Conservation (phyloP, 1,140 invertebrate species). For the Nephotettix cincticeps region DNA sequence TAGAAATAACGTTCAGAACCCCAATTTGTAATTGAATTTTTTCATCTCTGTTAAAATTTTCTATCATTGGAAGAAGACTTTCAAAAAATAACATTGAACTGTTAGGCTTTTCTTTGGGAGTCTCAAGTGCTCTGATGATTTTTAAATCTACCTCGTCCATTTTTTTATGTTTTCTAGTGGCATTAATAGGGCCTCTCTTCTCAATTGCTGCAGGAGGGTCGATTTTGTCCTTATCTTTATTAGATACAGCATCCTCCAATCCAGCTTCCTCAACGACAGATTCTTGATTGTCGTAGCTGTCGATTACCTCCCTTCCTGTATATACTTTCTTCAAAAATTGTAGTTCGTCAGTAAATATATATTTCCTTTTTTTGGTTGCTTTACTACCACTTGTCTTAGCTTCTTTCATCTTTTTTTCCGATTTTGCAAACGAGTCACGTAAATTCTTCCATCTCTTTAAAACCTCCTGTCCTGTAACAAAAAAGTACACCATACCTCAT, state of each 20-base stretch:
- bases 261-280: background rate
- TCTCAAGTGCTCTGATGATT: background rate
- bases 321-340: slow-evolving; percentile 4
- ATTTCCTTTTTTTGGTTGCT: background rate
- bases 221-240: no score
- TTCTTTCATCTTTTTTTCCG: slow-evolving; percentile 23
- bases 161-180: background rate
- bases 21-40: background rate
- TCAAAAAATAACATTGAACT: background rate
- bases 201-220: background rate
- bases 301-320: background rate
- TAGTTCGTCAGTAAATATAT: background rate
- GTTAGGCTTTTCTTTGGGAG: background rate
- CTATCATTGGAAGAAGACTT: background rate
- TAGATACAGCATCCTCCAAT: background rate
- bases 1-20: background rate
- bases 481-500: background rate
- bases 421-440: slow-evolving; percentile 16
- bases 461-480: slow-evolving; percentile 21
- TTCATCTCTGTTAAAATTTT: background rate
- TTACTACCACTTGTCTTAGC: background rate
- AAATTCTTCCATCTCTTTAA: slow-evolving; percentile 15
- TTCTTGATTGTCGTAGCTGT: background rate
- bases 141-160: background rate
- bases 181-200: background rate